These are phyloP conservation scores for Drosophila pallidifrons DNA, from an alignment of 1,140 invertebrate genomes.

Conservation along the genomic window DNA sequence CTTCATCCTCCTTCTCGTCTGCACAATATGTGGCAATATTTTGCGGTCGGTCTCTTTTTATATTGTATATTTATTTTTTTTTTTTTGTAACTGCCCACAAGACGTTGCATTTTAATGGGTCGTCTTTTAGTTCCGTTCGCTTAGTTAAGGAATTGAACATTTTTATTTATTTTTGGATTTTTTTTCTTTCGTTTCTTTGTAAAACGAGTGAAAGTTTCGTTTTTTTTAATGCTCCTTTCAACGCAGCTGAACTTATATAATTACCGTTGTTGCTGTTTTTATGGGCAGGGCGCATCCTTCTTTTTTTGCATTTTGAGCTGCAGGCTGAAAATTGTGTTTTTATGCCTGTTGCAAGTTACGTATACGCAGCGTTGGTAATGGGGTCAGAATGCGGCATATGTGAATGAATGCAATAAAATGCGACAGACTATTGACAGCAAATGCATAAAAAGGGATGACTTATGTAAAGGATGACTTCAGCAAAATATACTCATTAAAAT, in stretches of 20 bases:
- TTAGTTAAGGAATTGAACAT: constrained; percentile 66
- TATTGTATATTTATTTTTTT: neutral
- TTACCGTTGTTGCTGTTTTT: constrained; percentile 21
- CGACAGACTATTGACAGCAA: constrained; percentile 4
- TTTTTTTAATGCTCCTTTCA: constrained; percentile 64
- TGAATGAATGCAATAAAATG: constrained; percentile 17
- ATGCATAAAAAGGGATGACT: neutral
- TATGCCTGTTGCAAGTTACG: constrained; percentile 59
- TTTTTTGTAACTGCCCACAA: constrained; percentile 46
- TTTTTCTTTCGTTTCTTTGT: constrained; percentile 1
- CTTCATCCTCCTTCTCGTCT: neutral
- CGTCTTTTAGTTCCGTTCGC: constrained; percentile 63
- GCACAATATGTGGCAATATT: constrained; percentile 50
- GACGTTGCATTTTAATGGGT: constrained; percentile 64
- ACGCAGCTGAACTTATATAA: constrained; percentile 57
- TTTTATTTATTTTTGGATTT: constrained; percentile 16
- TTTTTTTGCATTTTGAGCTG: constrained; percentile 37
- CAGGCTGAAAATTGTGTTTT: constrained; percentile 4
- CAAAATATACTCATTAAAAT: neutral
- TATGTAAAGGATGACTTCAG: neutral
- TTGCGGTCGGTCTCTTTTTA: constrained; percentile 39
- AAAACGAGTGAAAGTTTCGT: constrained; percentile 64
- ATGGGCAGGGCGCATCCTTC: constrained; percentile 53
- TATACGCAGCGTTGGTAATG: constrained; percentile 53
- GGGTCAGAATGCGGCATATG: constrained; percentile 32